A percentile compares a stretch with the other conserved stretches of the same genome.
phyloP scores from a whole-genome alignment of 2,797 vertebrate species.

The Melanotaenia maccullochi region DNA sequence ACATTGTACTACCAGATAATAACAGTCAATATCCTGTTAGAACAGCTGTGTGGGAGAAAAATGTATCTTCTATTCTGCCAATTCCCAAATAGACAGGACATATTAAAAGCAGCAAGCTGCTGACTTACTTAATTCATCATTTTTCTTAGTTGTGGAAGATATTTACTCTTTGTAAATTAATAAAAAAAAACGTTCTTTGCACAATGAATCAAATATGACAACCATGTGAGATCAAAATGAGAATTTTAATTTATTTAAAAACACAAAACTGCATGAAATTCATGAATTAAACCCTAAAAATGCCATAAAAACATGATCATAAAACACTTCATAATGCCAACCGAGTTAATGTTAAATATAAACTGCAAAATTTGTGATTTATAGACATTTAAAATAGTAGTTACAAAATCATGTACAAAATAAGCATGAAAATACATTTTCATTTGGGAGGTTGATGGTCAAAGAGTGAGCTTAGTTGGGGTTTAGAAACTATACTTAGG shows the following conservation, averaged over 20 bases:
- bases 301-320: constrained; percentile 50
- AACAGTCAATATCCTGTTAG: not conserved
- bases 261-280: constrained; percentile 23
- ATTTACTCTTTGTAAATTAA: not conserved
- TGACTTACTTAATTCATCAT: not conserved
- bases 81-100: constrained; percentile 3
- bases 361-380: constrained; percentile 25
- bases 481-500: constrained; percentile 76
- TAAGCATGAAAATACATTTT: constrained; percentile 11
- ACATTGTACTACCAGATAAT: not conserved
- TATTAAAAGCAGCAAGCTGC: not conserved
- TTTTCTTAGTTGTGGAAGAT: not conserved
- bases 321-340: constrained; percentile 27
- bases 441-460: not conserved
- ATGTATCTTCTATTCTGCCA: not conserved
- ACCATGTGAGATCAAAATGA: not conserved
- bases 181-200: no score
- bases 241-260: constrained; percentile 33
- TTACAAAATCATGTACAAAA: constrained; percentile 26
- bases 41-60: not conserved
- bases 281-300: constrained; percentile 25
- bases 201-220: not conserved
- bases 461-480: not conserved
- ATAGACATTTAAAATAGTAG: constrained; percentile 3
- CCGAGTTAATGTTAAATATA: constrained; percentile 51